These are phyloP conservation scores for Leucopsar rothschildi DNA, from an alignment of 2,113 vertebrate species.

Conservation along the genomic window DNA sequence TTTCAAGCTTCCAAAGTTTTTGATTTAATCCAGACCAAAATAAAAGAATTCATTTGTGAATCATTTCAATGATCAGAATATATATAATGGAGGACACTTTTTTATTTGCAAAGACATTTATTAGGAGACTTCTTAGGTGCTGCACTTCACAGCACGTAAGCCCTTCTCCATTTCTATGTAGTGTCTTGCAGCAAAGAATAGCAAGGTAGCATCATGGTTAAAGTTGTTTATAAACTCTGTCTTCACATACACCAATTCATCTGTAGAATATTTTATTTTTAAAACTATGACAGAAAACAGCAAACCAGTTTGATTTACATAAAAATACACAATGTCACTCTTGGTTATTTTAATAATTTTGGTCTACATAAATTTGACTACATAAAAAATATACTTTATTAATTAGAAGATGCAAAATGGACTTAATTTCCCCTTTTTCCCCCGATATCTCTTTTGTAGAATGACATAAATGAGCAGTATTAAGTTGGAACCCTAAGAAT, in stretches of 20 bases:
- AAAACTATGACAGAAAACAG: neutral
- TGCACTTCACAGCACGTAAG: neutral
- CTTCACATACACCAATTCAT: neutral
- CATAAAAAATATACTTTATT: neutral
- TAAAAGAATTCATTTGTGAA: neutral
- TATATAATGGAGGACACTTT: neutral
- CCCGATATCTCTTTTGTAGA: neutral
- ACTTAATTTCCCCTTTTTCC: neutral
- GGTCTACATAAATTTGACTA: neutral
- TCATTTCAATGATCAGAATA: neutral
- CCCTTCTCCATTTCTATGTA: neutral
- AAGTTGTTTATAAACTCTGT: neutral
- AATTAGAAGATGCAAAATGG: neutral
- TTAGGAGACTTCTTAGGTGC: neutral
- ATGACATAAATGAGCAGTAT: neutral
- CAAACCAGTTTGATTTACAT: neutral
- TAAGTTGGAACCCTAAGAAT: neutral
- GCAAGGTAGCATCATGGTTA: neutral
- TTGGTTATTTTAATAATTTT: neutral
- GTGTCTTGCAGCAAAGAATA: neutral
- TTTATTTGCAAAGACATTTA: neutral
- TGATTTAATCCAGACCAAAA: neutral
- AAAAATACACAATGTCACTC: neutral
- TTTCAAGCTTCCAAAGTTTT: neutral
- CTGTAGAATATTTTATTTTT: neutral